Conservation (phyloP, 1,140 invertebrate species). For the Glossosoma conforme region DNA sequence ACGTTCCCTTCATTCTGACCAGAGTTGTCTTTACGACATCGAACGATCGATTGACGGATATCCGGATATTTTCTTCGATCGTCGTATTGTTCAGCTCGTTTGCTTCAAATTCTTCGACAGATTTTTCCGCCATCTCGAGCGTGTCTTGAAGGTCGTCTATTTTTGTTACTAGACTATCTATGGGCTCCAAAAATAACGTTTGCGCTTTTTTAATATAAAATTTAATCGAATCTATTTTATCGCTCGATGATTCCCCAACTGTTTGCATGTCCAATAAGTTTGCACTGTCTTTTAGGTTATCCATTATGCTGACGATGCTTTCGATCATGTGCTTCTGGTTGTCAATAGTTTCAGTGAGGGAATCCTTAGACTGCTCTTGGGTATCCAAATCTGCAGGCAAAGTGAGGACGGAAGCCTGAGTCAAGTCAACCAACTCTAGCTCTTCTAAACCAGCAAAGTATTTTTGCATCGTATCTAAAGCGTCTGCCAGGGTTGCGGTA, state of each 20-base stretch:
- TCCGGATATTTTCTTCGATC: constrained; percentile 12
- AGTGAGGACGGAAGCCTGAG: constrained; percentile 6
- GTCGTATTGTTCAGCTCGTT: constrained; percentile 13
- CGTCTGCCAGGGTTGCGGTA: constrained; percentile 22
- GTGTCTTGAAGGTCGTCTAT: constrained; percentile 32
- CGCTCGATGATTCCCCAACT: constrained; percentile 21
- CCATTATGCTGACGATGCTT: neutral
- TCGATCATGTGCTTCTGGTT: constrained; percentile 4
- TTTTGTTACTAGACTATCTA: constrained; percentile 26
- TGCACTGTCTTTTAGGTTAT: constrained; percentile 4
- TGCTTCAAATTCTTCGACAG: constrained; percentile 29
- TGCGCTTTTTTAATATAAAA: constrained; percentile 36
- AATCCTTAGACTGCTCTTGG: too few relatives aligned
- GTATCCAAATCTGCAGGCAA: too few relatives aligned
- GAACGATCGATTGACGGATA: constrained; percentile 20
- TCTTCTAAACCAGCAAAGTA: constrained; percentile 30
- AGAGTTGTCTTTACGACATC: constrained; percentile 19
- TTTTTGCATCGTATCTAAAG: constrained; percentile 29
- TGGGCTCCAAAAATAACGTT: constrained; percentile 36
- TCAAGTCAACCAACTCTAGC: constrained; percentile 14
- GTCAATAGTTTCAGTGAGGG: constrained; percentile 2
- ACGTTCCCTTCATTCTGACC: constrained; percentile 40
- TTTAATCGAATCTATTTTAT: constrained; percentile 36
- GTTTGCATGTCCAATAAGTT: neutral
- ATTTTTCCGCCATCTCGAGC: constrained; percentile 32